Evolutionary conservation across 2,113 vertebrate species (phyloP), one percentile per base, ranked within the genome.

Genomic region (Grantiella picta): DNA sequence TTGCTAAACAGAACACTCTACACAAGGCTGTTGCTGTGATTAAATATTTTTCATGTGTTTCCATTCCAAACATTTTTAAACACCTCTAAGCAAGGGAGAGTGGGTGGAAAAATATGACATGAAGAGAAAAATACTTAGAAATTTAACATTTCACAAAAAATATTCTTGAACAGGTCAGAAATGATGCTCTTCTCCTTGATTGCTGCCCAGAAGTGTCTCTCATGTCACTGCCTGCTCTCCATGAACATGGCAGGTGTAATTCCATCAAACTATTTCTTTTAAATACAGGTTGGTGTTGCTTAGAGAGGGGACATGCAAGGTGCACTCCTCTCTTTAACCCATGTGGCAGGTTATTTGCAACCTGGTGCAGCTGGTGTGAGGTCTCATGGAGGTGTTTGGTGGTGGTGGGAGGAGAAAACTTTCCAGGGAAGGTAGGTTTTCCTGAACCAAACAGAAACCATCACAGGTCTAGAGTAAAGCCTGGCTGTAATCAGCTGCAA

Each of bases 31-130:
- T 91, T 81, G 44, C 49, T 94, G 57, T 84, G 81, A 89, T 96
- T 92, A 96, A 97, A 95, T 86, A 94, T 95, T 97, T 95, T 91
- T 96, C 66, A 50, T 82, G 61, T 87, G 82, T 94, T 95, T 94
- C 84, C 50, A 90, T 89, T 92, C 70, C 81, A 92, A 87, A 83
- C 42, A 45, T 87, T 82, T 92, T 94, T 89, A 89, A 95, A 79
- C 87, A 91, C 78, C 65, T 92, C 84, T 82, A 79, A 89, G 66
- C 45, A 91, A 94, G 35, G 33, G 70, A 89, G 91, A 91, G 91
- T 91, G 45, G 91, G 93, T 82, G 91, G 66, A 85, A 38, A 91
- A 95, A 69, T 44, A 79, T 36, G 40, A 87, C 65, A 87, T 18
- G 36, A 21, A 89, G 53, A 87, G 36, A 82, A 93, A 80, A 72